Evolutionary conservation across 1,140 invertebrate genomes (phyloP).

Genomic region (Heliconius hewitsoni): DNA sequence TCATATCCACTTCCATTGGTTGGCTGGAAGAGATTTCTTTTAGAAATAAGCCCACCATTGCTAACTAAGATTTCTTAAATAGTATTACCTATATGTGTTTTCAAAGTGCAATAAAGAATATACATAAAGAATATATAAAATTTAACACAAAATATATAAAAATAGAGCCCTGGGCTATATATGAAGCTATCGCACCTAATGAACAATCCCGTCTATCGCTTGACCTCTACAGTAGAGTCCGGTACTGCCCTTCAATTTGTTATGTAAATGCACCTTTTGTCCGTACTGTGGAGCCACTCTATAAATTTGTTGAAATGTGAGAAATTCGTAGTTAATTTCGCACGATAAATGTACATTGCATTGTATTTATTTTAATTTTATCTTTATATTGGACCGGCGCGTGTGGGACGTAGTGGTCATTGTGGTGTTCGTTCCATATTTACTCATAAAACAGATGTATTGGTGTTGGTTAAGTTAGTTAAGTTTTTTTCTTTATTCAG

Average conservation of each 20-base stretch:
- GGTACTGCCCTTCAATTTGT: slow-evolving; percentile 38
- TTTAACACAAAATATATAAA: background rate
- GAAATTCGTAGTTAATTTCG: slow-evolving; percentile 36
- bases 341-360: slow-evolving; percentile 21
- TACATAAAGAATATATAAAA: too few species aligned
- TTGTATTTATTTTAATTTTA: slow-evolving; percentile 15
- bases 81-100: too few species aligned
- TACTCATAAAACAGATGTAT: too few species aligned
- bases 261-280: slow-evolving; percentile 41
- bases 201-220: slow-evolving; percentile 16
- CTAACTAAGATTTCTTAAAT: too few species aligned
- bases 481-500: too few species aligned
- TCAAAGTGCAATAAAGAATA: too few species aligned
- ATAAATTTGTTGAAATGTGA: slow-evolving; percentile 41
- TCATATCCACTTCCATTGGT: too few species aligned
- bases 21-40: too few species aligned
- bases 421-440: too few species aligned
- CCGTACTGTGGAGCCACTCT: slow-evolving; percentile 35
- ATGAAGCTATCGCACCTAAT: slow-evolving; percentile 9
- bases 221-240: slow-evolving; percentile 15
- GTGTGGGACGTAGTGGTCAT: background rate
- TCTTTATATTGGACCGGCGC: background rate
- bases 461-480: too few species aligned
- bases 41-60: too few species aligned
- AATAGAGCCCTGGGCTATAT: background rate